Conservation (phyloP, 2,888 invertebrate species). For the Ophion slaviceki region DNA sequence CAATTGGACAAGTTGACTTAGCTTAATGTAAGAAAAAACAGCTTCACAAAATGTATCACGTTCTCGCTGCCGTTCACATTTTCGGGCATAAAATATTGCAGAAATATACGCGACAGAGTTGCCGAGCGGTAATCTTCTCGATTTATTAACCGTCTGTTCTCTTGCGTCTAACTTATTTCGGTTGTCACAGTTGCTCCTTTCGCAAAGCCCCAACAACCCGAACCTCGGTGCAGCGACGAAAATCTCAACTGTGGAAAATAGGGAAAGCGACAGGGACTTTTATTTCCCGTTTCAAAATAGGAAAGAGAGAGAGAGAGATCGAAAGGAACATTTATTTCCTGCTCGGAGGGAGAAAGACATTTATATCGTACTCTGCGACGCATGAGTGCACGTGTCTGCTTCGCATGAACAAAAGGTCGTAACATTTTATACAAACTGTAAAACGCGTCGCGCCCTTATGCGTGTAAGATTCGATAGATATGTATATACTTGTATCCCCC, state of each 20-base stretch:
- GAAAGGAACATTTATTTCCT: slow-evolving; percentile 15
- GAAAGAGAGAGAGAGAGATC: neutral
- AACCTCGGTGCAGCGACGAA: slow-evolving; percentile 39
- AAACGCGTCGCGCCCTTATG: neutral
- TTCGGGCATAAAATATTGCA: slow-evolving; percentile 13
- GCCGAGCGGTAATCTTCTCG: slow-evolving; percentile 24
- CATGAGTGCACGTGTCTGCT: slow-evolving; percentile 1
- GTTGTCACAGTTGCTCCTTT: slow-evolving; percentile 16
- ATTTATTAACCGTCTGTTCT: slow-evolving; percentile 48
- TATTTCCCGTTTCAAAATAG: slow-evolving; percentile 12
- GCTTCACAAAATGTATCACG: neutral
- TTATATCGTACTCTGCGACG: slow-evolving; percentile 21
- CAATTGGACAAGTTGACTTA: neutral
- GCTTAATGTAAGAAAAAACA: neutral
- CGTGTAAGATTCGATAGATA: neutral
- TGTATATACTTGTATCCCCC: neutral
- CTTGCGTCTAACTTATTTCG: slow-evolving; percentile 16
- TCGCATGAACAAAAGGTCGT: slow-evolving; percentile 23
- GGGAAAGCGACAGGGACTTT: slow-evolving; percentile 9
- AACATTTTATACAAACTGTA: neutral
- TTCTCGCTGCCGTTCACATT: neutral
- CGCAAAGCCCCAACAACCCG: slow-evolving; percentile 52
- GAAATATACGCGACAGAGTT: neutral
- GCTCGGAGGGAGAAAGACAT: slow-evolving; percentile 16
- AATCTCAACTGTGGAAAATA: slow-evolving; percentile 6